Evolutionary conservation across 2,888 invertebrate species (phyloP).

Genomic region (Diaperis boleti): DNA sequence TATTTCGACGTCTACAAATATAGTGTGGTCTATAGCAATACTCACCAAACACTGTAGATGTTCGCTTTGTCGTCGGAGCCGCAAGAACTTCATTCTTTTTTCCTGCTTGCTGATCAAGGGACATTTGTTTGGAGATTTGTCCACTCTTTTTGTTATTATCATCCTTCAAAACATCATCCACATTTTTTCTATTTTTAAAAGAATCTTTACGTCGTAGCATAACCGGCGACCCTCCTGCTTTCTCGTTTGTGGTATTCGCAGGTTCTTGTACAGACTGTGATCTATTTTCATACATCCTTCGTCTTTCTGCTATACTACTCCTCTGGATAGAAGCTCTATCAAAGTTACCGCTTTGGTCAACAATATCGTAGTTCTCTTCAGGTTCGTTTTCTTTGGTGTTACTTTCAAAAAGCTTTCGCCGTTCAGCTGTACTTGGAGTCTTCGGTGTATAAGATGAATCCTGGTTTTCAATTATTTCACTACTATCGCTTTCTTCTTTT

Average conservation of each 20-base stretch:
- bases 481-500: conserved; percentile 66
- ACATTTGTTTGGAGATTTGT: conserved; percentile 67
- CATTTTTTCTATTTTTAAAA: conserved; percentile 72
- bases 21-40: no score
- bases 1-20: no score
- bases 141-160: conserved; percentile 66
- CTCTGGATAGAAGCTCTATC: conserved; percentile 74
- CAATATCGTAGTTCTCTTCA: conserved; percentile 67
- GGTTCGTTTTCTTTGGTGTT: conserved; percentile 63
- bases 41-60: conserved; percentile 86
- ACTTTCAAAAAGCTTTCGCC: conserved; percentile 80
- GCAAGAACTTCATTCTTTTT: conserved; percentile 65
- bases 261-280: conserved; percentile 75
- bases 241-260: conserved; percentile 69
- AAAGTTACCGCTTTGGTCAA: conserved; percentile 70
- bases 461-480: conserved; percentile 74
- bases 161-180: conserved; percentile 64
- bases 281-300: conserved; percentile 81
- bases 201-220: conserved; percentile 80
- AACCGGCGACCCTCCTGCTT: conserved; percentile 79
- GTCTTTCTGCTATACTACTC: conserved; percentile 81
- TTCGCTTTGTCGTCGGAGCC: conserved; percentile 80
- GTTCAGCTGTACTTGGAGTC: conserved; percentile 83
- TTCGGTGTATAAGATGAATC: conserved; percentile 78
- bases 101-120: conserved; percentile 65